Evolutionary conservation across 2,797 vertebrate genomes (phyloP), one percentile per base, ranked within the genome.

Genomic region (Anas acuta): DNA sequence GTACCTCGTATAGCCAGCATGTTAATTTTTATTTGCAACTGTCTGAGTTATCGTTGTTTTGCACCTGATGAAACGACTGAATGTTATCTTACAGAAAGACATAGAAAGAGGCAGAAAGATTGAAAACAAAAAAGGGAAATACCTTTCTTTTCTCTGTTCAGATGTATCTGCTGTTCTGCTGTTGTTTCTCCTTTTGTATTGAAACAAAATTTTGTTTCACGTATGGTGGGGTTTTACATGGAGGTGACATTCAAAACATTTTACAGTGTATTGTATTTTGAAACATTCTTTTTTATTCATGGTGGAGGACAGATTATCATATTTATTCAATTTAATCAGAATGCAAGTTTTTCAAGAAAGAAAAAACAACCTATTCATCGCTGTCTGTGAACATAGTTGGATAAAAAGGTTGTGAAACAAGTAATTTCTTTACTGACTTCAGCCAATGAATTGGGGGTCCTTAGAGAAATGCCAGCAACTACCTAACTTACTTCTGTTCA

Each of bases 381-480:
- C 22, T 81, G 20, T 45, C 53, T 83, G n/a, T 83, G 64, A 66
- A 75, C 41, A 26, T 8, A 79, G 22, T 70, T 70, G 57, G 37
- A 14, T 65, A 64, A 93, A 94, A 58, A 75, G 20, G 20, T 58
- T 60, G 41, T 72, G 67, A 95, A 92, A 75, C 18, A 51, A 81
- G 33, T 71, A 74, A 47, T 86, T 89, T 49, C 32, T 93, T 86
- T 77, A 37, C 37, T 69, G 70, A 84, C 62, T 92, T 92, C 14
- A 89, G 51, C 32, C 0, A 0, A 67, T 4, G 18, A 58, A 54
- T 26, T 3, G 0, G 8, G 7, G 3, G 35, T 93, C 85, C 78
- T 87, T 73, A 89, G 93, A 95, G 88, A 87, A 91, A 76, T 23
- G 17, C 39, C 62, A 67, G 41, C 75, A 74, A 17, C 62, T 58